Evolutionary conservation across 2,888 invertebrate genomes (phyloP).

Genomic region (Hyposoter dolosus): DNA sequence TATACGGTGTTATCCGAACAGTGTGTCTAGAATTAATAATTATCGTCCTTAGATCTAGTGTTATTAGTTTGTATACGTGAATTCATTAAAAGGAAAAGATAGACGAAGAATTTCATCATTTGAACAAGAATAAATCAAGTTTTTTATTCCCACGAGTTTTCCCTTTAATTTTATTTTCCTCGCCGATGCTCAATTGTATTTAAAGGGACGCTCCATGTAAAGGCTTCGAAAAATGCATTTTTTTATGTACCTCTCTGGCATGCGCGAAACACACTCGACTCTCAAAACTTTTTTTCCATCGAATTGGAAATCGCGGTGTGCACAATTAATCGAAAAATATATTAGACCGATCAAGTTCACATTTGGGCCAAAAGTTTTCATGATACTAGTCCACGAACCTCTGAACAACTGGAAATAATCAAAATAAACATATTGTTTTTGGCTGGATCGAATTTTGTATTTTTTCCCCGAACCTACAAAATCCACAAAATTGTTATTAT

Average conservation of each 20-base stretch:
- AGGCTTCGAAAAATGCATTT: background rate
- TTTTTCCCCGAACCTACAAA: background rate
- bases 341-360: too few relatives aligned
- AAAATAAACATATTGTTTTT: too few relatives aligned
- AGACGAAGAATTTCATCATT: conserved; percentile 7
- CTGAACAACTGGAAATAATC: too few relatives aligned
- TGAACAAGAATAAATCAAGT: conserved; percentile 56
- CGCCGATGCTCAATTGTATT: background rate
- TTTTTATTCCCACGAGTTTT: conserved; percentile 45
- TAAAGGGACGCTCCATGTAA: too few relatives aligned
- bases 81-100: background rate
- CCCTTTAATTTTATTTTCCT: background rate
- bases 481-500: background rate
- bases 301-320: too few relatives aligned
- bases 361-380: background rate
- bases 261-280: too few relatives aligned
- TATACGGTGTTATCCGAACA: conserved; percentile 66
- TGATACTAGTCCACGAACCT: background rate
- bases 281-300: too few relatives aligned
- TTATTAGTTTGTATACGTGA: conserved; percentile 40
- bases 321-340: background rate
- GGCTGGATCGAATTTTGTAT: too few relatives aligned
- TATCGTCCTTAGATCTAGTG: conserved; percentile 54
- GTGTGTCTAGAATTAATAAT: conserved; percentile 59
- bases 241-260: too few relatives aligned